Base-by-base conservation (phyloP, 2,797 vertebrate species). In the Paramormyrops hopkinsi region DNA sequence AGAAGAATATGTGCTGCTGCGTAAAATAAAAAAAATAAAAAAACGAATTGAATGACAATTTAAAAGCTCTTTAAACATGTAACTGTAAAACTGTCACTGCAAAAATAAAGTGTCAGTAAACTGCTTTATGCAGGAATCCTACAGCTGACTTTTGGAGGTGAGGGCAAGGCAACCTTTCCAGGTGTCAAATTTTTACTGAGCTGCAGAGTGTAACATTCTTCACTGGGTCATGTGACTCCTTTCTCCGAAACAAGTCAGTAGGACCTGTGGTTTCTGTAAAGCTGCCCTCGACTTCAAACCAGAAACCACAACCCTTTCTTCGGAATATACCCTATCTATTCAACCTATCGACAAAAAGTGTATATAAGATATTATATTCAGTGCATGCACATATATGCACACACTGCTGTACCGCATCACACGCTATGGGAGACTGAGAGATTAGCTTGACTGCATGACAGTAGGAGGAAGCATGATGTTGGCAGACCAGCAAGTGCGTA, bases 141-240 rank as follows among this genome's bases (percentile, higher is more conserved):
- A 93, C 92, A 93, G 89, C 79, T 2, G 87, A 53, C 86, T 51
- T 90, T 88, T 84, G 88, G 90, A 92, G 92, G 91, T 91, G 92
- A 87, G 76, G 88, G 89, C 90, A 88, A 53, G 51, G 12, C 37
- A 7, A 89, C 90, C 90, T 85, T 88, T 90, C 90, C 92, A 90
- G 92, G 92, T 93, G 89, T 93, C 93, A 93, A 84, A 89, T 92
- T 94, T 90, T 89, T 89, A 89, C 82, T 88, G 90, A 9, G 51
- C 88, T 87, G 90, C 89, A 89, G 86, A 90, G 65, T 48, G 86
- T 7, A 89, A 89, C 86, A 41, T 84, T 91, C 91, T 88, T 89
- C 86, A 73, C 86, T 62, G 65, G 90, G 91, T 93, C 90, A 88
- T 91, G 85, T 92, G 89, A 91, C 91, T 82, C 11, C 33, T 88